These are phyloP conservation scores for Premnoplex brunnescens DNA, from an alignment of 2,797 vertebrate species.

Conservation along the genomic window DNA sequence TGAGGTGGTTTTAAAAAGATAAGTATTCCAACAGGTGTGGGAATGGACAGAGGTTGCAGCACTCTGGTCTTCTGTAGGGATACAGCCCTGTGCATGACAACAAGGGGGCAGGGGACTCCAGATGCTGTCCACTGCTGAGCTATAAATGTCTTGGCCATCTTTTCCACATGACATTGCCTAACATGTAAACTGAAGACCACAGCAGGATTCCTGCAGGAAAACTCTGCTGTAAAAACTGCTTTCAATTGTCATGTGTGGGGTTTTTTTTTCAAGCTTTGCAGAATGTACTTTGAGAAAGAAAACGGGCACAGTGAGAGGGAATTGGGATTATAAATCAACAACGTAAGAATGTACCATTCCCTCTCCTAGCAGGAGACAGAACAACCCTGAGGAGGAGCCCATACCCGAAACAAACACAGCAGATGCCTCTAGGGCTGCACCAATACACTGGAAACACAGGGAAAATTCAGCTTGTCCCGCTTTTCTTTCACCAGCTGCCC, in stretches of 20 bases:
- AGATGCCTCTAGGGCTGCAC: not conserved
- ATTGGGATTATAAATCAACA: not conserved
- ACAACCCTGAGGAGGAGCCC: not conserved
- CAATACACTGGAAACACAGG: not conserved
- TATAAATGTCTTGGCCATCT: not conserved
- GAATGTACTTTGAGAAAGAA: conserved; percentile 6
- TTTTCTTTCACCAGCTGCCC: not conserved
- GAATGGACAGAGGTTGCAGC: not conserved
- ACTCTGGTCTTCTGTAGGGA: not conserved
- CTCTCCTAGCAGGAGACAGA: not conserved
- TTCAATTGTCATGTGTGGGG: not conserved
- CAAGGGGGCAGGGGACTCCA: not conserved
- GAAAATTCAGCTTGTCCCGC: not conserved
- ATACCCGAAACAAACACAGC: not conserved
- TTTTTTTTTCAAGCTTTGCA: not conserved
- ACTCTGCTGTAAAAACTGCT: not conserved
- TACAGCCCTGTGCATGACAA: not conserved
- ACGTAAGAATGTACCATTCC: not conserved
- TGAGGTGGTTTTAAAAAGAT: not conserved
- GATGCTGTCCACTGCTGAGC: not conserved
- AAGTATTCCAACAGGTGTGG: not conserved
- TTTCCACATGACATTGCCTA: not conserved
- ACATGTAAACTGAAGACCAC: not conserved
- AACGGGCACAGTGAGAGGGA: not conserved
- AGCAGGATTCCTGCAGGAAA: not conserved